Evolutionary conservation across 2,888 invertebrate species (phyloP).

Genomic region (Ypsolopha sequella): DNA sequence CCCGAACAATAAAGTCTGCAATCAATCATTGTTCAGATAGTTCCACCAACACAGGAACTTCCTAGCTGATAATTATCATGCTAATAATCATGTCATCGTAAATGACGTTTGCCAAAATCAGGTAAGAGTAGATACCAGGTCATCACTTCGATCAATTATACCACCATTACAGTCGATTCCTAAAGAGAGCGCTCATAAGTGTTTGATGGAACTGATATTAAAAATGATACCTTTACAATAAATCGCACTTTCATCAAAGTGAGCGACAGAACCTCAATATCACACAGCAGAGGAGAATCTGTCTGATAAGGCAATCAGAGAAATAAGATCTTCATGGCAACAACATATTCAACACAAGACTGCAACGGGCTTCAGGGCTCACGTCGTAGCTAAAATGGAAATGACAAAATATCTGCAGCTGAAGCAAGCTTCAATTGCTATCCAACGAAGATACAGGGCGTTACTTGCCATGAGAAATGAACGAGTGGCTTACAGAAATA

Average conservation of each 20-base stretch:
- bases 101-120: constrained; percentile 49
- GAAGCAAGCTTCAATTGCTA: constrained; percentile 21
- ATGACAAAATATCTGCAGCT: constrained; percentile 32
- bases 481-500: constrained; percentile 24
- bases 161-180: constrained; percentile 59
- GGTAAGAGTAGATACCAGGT: constrained; percentile 27
- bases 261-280: constrained; percentile 21
- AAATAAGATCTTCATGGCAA: constrained; percentile 30
- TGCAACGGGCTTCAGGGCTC: constrained; percentile 36
- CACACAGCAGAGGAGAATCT: constrained; percentile 26
- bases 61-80: constrained; percentile 25
- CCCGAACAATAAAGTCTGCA: constrained; percentile 42
- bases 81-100: constrained; percentile 22
- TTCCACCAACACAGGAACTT: constrained; percentile 31
- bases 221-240: constrained; percentile 48
- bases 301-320: constrained; percentile 47
- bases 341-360: constrained; percentile 28
- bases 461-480: constrained; percentile 30
- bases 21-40: constrained; percentile 51
- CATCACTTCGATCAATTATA: constrained; percentile 49
- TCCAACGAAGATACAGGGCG: constrained; percentile 43
- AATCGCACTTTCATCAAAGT: constrained; percentile 53
- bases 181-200: constrained; percentile 50
- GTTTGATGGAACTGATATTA: constrained; percentile 36
- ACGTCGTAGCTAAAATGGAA: constrained; percentile 26